phyloP scores from a whole-genome alignment of 2,797 vertebrate species.

The Benthosema pterotum region DNA sequence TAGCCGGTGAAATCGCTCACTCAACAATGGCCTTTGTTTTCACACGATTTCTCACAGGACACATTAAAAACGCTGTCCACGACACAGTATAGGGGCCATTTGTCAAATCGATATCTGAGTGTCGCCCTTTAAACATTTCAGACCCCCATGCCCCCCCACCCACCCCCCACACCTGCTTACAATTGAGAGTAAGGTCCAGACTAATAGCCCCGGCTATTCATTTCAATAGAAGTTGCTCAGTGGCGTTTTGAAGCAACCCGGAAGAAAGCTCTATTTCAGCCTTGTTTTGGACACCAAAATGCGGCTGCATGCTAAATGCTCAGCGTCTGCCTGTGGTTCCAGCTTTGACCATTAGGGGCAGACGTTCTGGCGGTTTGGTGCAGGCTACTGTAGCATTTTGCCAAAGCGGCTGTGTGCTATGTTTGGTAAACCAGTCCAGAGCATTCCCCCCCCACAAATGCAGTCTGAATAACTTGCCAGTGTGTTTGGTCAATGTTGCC shows the following conservation, averaged over 20 bases:
- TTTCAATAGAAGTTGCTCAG: too few species aligned
- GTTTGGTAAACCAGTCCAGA: slow-evolving; percentile 39
- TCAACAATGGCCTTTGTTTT: slow-evolving; percentile 68
- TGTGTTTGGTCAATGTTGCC: slow-evolving; percentile 44
- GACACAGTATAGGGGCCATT: slow-evolving; percentile 20
- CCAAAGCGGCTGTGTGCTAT: slow-evolving; percentile 45
- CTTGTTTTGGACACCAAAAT: too few species aligned
- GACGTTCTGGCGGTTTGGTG: not conserved
- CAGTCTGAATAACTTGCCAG: slow-evolving; percentile 39
- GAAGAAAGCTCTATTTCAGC: too few species aligned
- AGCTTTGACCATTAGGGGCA: too few species aligned
- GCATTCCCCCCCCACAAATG: slow-evolving; percentile 11
- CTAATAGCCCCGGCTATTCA: too few species aligned
- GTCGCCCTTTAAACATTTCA: slow-evolving; percentile 26
- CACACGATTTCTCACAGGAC: slow-evolving; percentile 15
- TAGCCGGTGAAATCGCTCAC: slow-evolving; percentile 43
- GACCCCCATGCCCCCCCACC: too few species aligned
- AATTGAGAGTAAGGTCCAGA: too few species aligned
- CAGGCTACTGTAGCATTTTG: slow-evolving; percentile 19
- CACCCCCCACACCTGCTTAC: slow-evolving; percentile 15
- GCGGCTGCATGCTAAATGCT: too few species aligned
- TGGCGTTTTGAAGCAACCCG: too few species aligned
- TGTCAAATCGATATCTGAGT: slow-evolving; percentile 43
- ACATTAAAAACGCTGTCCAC: slow-evolving; percentile 40
- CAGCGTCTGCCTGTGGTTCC: too few species aligned